Base-by-base conservation (phyloP, 2,113 vertebrate genomes). In the Gopherus flavomarginatus region DNA sequence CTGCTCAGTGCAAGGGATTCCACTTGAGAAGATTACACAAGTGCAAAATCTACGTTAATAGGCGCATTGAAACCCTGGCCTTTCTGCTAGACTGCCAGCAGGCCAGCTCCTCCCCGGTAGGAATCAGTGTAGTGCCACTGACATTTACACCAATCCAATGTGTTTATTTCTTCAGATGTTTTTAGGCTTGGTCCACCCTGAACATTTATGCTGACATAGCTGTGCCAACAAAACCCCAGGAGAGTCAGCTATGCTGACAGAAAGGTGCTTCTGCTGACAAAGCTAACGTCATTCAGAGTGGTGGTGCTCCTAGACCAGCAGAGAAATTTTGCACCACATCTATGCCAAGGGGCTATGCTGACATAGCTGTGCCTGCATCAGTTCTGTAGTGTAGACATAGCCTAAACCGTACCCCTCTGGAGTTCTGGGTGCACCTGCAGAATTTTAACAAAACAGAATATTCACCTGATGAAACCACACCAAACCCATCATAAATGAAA, bases 1-100 rank as follows among this genome's bases (percentile, higher is more conserved):
- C 86, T 91, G 90, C 93, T 97, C 89, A 49, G 83, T 88, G 95
- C 93, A 96, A 94, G 93, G 94, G 42, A 89, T 97, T 97, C 95
- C 87, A 94, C 89, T 97, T 96, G 93, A 97, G 92, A 93, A 95
- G 95, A 97, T 96, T 92, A 96, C 96, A 97, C 93, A 96, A 97
- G 38, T 88, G 90, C 62, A 49, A 87, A 57, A 81, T 87, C 85
- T 17, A 77, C 89, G 82, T 90, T 80, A 96, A 50, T 11, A 35
- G 83, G 83, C 38, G 65, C 75, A 22, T 91, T 92, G 85, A 77
- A 82, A 90, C n/a, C 83, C 50, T n/a, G 90, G 35, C 83, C 75
- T 53, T 77, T 87, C 53, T 87, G 77, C 80, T 80, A 57, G 52
- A 7, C 83, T 38, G n/a, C 86, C 38, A 87, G 80, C 65, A 24